Evolutionary conservation across 2,113 vertebrate genomes (phyloP).

Genomic region (Marmota monax): DNA sequence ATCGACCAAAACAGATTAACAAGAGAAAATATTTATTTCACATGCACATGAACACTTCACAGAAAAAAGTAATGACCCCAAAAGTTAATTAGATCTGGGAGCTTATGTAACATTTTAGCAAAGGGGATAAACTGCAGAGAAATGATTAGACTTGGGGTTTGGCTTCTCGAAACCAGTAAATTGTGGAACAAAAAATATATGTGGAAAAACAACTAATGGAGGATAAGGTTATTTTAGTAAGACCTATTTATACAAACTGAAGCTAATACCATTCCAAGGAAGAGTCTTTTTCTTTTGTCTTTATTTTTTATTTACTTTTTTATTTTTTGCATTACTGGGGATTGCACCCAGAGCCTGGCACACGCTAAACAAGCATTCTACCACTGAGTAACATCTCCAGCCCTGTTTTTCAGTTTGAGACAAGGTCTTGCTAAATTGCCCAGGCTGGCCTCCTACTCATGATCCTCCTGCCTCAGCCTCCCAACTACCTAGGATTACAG

Average conservation of each 20-base stretch:
- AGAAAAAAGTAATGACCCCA: not conserved
- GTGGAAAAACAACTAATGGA: not conserved
- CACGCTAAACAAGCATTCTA: no score
- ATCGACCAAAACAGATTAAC: not conserved
- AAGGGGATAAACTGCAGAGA: not conserved
- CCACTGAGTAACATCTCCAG: no score
- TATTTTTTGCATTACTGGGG: no score
- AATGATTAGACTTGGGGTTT: not conserved
- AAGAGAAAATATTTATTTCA: not conserved
- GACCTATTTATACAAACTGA: not conserved
- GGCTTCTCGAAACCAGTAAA: not conserved
- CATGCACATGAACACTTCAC: not conserved
- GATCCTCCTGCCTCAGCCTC: no score
- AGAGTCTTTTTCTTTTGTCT: no score
- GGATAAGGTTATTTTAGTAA: not conserved
- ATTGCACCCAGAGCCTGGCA: no score
- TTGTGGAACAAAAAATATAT: not conserved
- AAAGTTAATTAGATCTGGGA: not conserved
- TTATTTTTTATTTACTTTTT: no score
- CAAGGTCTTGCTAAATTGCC: no score
- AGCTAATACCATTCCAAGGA: not conserved
- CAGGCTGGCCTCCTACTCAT: no score
- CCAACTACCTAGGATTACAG: no score
- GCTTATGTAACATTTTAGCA: conserved; percentile 7
- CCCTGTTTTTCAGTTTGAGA: no score